A percentile compares a stretch with the other conserved stretches of the same genome.
Evolutionary conservation across 2,113 vertebrate species (phyloP).

Genomic region (Prunella himalayana): DNA sequence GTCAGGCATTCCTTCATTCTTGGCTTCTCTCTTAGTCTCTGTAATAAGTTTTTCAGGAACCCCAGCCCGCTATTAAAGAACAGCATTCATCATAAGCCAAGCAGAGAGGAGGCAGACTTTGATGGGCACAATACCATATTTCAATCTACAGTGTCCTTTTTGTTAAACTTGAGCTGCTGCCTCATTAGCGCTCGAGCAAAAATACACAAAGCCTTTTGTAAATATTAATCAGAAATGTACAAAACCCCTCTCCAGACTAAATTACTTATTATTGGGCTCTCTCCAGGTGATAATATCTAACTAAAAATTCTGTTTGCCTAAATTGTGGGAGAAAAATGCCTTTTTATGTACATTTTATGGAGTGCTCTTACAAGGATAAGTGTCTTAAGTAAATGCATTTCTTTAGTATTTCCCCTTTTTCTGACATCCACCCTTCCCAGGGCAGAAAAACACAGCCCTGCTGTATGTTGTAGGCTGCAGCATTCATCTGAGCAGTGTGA

Average conservation of each 20-base stretch:
- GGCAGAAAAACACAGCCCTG: neutral
- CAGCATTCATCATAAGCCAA: constrained; percentile 89
- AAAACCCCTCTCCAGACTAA: constrained; percentile 53
- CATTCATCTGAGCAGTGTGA: constrained; percentile 36
- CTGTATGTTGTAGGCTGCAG: constrained; percentile 21
- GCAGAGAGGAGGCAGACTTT: constrained; percentile 81
- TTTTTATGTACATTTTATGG: constrained; percentile 41
- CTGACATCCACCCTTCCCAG: neutral
- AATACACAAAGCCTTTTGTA: constrained; percentile 73
- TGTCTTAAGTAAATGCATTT: constrained; percentile 16
- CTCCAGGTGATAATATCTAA: constrained; percentile 69
- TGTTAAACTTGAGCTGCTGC: constrained; percentile 78
- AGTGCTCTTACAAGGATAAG: neutral
- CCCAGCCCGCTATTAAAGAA: constrained; percentile 88
- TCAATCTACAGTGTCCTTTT: constrained; percentile 89
- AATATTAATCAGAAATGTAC: constrained; percentile 73
- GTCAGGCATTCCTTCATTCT: constrained; percentile 83
- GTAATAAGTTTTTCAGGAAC: constrained; percentile 86
- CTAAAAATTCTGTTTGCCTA: constrained; percentile 59
- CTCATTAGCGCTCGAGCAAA: constrained; percentile 66
- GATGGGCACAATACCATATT: constrained; percentile 85
- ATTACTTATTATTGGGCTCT: constrained; percentile 63
- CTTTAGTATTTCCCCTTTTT: constrained; percentile 1
- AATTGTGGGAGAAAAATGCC: constrained; percentile 46
- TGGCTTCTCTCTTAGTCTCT: constrained; percentile 78